Evolutionary conservation across 2,888 invertebrate species (phyloP), one percentile per base, ranked within the genome.

Genomic region (Galeruca laticollis): DNA sequence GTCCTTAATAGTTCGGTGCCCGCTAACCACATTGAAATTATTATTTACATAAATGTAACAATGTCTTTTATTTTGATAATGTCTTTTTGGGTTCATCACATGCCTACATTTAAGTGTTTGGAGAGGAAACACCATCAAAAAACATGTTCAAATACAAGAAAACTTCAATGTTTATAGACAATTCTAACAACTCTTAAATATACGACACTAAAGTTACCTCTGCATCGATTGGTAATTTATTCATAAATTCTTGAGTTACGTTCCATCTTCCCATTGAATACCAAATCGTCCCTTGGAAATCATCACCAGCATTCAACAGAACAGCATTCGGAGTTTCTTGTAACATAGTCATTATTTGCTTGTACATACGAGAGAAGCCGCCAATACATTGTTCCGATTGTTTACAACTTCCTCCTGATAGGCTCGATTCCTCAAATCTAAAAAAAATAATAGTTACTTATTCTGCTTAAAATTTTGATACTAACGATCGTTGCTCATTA

Each of bases 211-310:
- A n/a, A n/a, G n/a, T n/a, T 85, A 93, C 93, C 88, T 93, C 91
- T 1, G 90, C 95, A 82, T 94, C 94, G 77, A 93, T 92, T 0
- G 90, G 90, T 64, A 95, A 81, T 76, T 90, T 84, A 81, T 95
- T 94, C 85, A 95, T 89, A 78, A 95, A 93, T 77, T 90, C 82
- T 62, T 91, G 90, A 0, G 93, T 93, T 0, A 92, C 89, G 75
- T 91, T 91, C 91, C 92, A 93, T 77, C 90, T 89, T 18, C 91
- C 88, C 6, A 93, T 79, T 18, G 91, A 91, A 80, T 94, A 94
- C 93, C 94, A 95, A n/a, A 94, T 87, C 0, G 94, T 94, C 0
- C 95, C 95, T 82, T 94, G 94, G 82, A 91, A 96, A 81, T 92
- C 92, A 84, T 95, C 95, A 0, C 95, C 95, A 0, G 92, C 95